Evolutionary conservation across 2,888 invertebrate species (phyloP).

Genomic region (Drosophila algonquin): DNA sequence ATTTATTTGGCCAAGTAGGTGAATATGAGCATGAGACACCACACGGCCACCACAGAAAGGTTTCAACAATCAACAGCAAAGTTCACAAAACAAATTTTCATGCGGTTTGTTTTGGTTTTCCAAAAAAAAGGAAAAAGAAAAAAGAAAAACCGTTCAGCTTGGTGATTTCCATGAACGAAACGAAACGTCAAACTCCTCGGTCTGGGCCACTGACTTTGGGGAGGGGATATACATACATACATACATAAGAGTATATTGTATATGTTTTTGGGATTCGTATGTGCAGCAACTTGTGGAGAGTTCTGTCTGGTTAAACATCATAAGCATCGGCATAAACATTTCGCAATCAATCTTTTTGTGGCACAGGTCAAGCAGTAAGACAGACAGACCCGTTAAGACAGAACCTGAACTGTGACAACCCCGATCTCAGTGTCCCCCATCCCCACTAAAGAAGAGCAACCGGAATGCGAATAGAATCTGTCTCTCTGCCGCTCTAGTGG

Average conservation of each 20-base stretch:
- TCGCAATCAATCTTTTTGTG: slow-evolving; percentile 73
- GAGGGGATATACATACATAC: not conserved
- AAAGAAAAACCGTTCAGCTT: slow-evolving; percentile 69
- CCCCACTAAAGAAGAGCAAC: slow-evolving; percentile 56
- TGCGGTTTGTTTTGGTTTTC: slow-evolving; percentile 69
- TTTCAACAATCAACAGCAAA: slow-evolving; percentile 48
- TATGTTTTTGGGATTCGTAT: slow-evolving; percentile 31
- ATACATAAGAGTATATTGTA: not conserved
- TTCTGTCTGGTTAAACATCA: slow-evolving; percentile 69
- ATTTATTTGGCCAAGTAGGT: slow-evolving; percentile 46
- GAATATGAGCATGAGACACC: slow-evolving; percentile 28
- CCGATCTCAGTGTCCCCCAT: not conserved
- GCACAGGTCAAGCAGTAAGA: slow-evolving; percentile 66
- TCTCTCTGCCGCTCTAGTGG: slow-evolving; percentile 2
- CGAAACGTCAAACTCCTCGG: slow-evolving; percentile 72
- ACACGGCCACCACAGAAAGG: slow-evolving; percentile 44
- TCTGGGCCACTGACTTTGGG: slow-evolving; percentile 57
- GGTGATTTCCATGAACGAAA: slow-evolving; percentile 71
- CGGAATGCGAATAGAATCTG: slow-evolving; percentile 39
- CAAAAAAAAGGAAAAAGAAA: slow-evolving; percentile 45
- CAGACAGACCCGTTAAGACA: slow-evolving; percentile 54
- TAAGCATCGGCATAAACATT: slow-evolving; percentile 64
- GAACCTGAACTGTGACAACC: slow-evolving; percentile 63
- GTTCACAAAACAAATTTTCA: slow-evolving; percentile 59
- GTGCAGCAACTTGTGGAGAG: slow-evolving; percentile 41